Evolutionary conservation across 2,888 invertebrate genomes (phyloP).

Genomic region (Falcaria lacertinaria): DNA sequence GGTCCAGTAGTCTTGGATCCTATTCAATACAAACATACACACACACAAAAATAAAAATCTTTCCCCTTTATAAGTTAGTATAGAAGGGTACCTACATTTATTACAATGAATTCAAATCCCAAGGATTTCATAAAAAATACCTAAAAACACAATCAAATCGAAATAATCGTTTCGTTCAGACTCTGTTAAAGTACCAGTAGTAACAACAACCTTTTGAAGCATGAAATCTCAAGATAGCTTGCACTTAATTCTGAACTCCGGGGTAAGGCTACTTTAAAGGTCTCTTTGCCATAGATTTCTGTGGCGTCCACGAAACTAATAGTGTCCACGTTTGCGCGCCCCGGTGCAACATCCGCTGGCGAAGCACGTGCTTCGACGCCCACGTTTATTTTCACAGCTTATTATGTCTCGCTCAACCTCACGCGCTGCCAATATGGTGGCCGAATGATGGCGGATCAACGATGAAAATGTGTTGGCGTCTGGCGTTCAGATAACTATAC

Average conservation of each 20-base stretch:
- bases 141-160: background rate
- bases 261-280: background rate
- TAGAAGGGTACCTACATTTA: too few relatives aligned
- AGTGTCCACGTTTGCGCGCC: constrained; percentile 28
- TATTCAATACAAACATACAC: too few relatives aligned
- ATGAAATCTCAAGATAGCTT: background rate
- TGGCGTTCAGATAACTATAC: background rate
- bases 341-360: constrained; percentile 18
- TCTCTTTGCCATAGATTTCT: background rate
- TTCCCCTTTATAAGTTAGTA: too few relatives aligned
- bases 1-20: too few relatives aligned
- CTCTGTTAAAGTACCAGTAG: background rate
- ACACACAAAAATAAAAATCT: too few relatives aligned
- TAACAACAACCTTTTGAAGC: background rate
- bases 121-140: background rate
- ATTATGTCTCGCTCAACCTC: constrained; percentile 22
- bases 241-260: background rate
- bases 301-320: constrained; percentile 10
- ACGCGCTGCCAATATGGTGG: background rate
- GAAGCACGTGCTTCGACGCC: constrained; percentile 21
- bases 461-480: background rate
- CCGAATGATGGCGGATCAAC: background rate
- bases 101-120: too few relatives aligned
- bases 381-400: constrained; percentile 26
- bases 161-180: background rate